Evolutionary conservation across 1,140 invertebrate genomes (phyloP), one percentile per base, ranked within the genome.

Genomic region (Drosophila azteca): DNA sequence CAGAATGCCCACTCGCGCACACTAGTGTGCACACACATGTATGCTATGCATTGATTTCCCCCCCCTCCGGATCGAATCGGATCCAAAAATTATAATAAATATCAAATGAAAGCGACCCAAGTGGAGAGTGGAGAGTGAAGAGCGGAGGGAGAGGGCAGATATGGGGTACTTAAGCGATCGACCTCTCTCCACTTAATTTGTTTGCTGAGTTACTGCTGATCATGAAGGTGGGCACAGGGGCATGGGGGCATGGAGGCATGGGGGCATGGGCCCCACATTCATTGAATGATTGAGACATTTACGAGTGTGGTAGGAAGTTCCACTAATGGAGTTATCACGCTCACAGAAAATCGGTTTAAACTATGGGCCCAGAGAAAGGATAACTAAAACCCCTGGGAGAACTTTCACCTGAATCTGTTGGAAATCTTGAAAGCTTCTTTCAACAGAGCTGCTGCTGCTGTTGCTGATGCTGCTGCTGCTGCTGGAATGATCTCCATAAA

Each of bases 101-200:
- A 76, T 76, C 51, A 68, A 76, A 68, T 74, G 70, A 74, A 65
- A 57, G 72, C 51, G 51, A 15, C 43, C 35, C 24, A 26, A 26
- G 24, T 5, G 24, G 0, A 5, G 24, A 26, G 24, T 15, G 41
- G 29, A 17, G 24, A 24, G 22, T 24, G 22, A 4, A 4, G 9
- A 2, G 35, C 26, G 17, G 43, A 3, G 29, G 22, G 24, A 3
- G 22, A 26, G 22, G 17, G 24, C 17, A 53, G 35, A 24, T 11
- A 35, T n/a, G n/a, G 44, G n/a, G 44, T 43, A 29, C 44, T 61
- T 3, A 8, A 31, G 41, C 51, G 20, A 41, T 39, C 48, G 61
- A 64, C 53, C 71, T 67, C 62, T 67, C 72, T 44, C 63, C 72
- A 75, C 72, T 74, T 75, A 75, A 75, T 75, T 75, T 75, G 61